Evolutionary conservation across 2,888 invertebrate genomes (phyloP).

Genomic region (Teleogryllus oceanicus): DNA sequence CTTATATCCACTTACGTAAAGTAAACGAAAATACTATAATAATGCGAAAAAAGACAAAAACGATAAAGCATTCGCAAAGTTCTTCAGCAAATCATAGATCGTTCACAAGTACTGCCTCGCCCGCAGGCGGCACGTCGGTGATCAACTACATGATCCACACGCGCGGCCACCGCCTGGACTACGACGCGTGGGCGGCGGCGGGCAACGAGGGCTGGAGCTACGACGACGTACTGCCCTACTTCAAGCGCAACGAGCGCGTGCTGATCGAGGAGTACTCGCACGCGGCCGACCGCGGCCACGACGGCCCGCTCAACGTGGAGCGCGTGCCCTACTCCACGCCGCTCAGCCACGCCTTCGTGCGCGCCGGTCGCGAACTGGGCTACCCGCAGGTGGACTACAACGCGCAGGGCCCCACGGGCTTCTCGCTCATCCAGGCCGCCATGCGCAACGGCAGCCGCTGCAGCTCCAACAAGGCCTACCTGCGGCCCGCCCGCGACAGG

Average conservation of each 20-base stretch:
- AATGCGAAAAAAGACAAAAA: too few relatives aligned
- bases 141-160: constrained; percentile 83
- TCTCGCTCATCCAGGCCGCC: constrained; percentile 68
- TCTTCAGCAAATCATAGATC: too few relatives aligned
- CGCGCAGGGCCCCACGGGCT: constrained; percentile 58
- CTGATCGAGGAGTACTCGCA: constrained; percentile 47
- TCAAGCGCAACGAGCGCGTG: constrained; percentile 69
- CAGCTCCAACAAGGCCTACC: constrained; percentile 75
- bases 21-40: too few relatives aligned
- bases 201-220: constrained; percentile 82
- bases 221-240: constrained; percentile 68
- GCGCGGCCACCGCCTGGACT: constrained; percentile 77
- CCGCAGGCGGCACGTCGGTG: constrained; percentile 74
- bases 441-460: constrained; percentile 69
- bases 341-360: constrained; percentile 61
- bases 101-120: background rate
- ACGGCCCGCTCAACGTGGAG: constrained; percentile 66
- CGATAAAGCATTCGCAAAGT: too few relatives aligned
- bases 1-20: too few relatives aligned
- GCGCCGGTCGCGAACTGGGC: constrained; percentile 66
- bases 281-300: constrained; percentile 49
- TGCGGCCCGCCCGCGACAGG: constrained; percentile 62
- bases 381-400: constrained; percentile 61
- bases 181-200: constrained; percentile 72
- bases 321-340: constrained; percentile 62